A percentile compares a stretch with the other conserved stretches of the same genome.
Evolutionary conservation across 1,140 invertebrate species (phyloP).

Genomic region (Pseudomyrmex sp.): DNA sequence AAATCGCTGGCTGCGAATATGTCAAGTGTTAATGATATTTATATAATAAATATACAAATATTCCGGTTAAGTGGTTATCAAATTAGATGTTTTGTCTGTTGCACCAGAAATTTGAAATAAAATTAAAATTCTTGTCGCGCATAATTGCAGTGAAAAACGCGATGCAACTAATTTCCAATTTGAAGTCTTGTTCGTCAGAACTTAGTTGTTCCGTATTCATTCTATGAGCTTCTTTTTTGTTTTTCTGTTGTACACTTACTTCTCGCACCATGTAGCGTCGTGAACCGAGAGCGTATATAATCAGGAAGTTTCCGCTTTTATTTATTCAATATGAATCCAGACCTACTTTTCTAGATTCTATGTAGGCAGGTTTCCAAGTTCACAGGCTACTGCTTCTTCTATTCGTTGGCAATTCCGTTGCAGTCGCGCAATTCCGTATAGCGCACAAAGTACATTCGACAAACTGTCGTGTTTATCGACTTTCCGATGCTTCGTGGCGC

Average conservation of each 20-base stretch:
- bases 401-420: neutral
- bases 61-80: too few relatives aligned
- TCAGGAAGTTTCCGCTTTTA: conserved; percentile 29
- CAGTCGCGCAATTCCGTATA: conserved; percentile 6
- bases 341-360: neutral
- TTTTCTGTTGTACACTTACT: neutral
- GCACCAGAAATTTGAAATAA: neutral
- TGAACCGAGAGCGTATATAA: neutral
- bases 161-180: conserved; percentile 51
- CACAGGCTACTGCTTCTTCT: neutral
- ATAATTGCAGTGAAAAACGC: neutral
- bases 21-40: too few relatives aligned
- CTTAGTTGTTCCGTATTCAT: conserved; percentile 11
- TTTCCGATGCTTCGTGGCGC: neutral
- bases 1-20: too few relatives aligned
- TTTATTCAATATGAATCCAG: conserved; percentile 24
- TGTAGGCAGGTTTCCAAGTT: neutral
- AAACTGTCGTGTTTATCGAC: conserved; percentile 21
- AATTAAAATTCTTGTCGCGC: conserved; percentile 33
- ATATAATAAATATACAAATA: too few relatives aligned
- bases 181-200: neutral
- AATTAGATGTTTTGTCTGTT: neutral
- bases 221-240: neutral
- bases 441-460: conserved; percentile 14
- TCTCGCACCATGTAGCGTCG: conserved; percentile 1